phyloP scores from a whole-genome alignment of 2,888 invertebrate genomes.

The Crepidodera aurea region DNA sequence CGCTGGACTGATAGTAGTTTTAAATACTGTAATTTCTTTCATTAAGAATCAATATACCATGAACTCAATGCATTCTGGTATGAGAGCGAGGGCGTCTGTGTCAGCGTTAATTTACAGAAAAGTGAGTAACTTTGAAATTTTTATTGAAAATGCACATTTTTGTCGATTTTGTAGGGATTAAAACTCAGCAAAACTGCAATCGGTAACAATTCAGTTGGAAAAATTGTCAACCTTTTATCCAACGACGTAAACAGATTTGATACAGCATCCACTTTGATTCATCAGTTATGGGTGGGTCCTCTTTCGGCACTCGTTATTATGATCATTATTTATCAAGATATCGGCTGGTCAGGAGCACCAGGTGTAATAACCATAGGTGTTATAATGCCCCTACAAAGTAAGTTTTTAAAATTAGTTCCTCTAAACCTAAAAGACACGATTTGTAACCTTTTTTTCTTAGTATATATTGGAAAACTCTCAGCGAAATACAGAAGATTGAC shows the following conservation, averaged over 20 bases:
- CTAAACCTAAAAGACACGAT: too few relatives aligned
- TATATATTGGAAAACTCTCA: slow-evolving; percentile 71
- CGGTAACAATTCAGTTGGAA: slow-evolving; percentile 75
- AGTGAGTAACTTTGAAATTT: slow-evolving; percentile 63
- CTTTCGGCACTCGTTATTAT: slow-evolving; percentile 71
- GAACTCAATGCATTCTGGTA: slow-evolving; percentile 75
- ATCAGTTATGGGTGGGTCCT: slow-evolving; percentile 80
- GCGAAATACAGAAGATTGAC: slow-evolving; percentile 77
- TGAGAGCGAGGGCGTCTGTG: slow-evolving; percentile 79
- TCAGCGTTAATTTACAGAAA: slow-evolving; percentile 85
- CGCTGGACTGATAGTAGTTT: slow-evolving; percentile 65
- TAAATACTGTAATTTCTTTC: slow-evolving; percentile 66
- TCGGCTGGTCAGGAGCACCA: slow-evolving; percentile 75
- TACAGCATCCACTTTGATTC: slow-evolving; percentile 77
- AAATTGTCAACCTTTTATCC: slow-evolving; percentile 49
- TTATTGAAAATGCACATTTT: neutral
- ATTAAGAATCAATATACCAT: slow-evolving; percentile 71
- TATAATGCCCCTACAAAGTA: slow-evolving; percentile 84
- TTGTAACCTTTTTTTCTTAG: slow-evolving; percentile 50
- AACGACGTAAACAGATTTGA: slow-evolving; percentile 61
- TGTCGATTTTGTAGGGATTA: neutral
- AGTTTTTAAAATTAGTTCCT: too few relatives aligned
- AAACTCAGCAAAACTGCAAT: slow-evolving; percentile 52
- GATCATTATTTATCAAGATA: slow-evolving; percentile 77
- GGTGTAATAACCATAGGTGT: slow-evolving; percentile 81